Evolutionary conservation across 2,113 vertebrate species (phyloP).

Genomic region (Sebastes fasciatus): DNA sequence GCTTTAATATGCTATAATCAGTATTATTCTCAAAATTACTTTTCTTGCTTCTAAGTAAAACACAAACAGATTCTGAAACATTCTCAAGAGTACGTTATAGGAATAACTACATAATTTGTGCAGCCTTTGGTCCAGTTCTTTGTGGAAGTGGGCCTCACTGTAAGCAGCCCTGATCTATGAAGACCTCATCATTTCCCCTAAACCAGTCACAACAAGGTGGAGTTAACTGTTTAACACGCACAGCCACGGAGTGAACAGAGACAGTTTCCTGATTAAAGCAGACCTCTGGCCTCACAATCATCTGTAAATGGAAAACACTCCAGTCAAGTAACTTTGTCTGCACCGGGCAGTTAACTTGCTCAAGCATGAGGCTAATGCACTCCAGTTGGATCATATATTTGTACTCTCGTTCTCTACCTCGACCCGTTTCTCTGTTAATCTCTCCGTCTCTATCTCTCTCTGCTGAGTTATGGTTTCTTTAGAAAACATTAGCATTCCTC

Average conservation of each 20-base stretch:
- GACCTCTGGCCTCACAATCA: conserved; percentile 28
- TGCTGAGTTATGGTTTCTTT: conserved; percentile 70
- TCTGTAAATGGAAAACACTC: conserved; percentile 33
- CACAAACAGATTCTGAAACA: background rate
- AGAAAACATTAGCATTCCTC: conserved; percentile 77
- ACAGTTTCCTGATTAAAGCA: conserved; percentile 26
- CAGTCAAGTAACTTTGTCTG: background rate
- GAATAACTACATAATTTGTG: background rate
- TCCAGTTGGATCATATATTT: conserved; percentile 24
- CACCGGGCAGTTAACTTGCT: conserved; percentile 27
- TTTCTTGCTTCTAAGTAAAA: background rate
- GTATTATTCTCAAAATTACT: background rate
- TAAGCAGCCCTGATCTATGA: conserved; percentile 3
- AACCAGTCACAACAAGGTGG: conserved; percentile 36
- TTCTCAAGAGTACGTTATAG: no score
- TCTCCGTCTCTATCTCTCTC: conserved; percentile 45
- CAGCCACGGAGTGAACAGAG: background rate
- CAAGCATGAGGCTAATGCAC: conserved; percentile 2
- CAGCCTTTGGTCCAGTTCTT: background rate
- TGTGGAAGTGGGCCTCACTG: conserved; percentile 29
- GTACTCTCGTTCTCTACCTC: conserved; percentile 8
- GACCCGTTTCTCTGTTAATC: conserved; percentile 29
- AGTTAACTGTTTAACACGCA: conserved; percentile 20
- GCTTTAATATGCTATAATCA: background rate
- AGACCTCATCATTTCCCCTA: conserved; percentile 21